Evolutionary conservation across 1,140 invertebrate species (phyloP).

Genomic region (Mamestra configurata): DNA sequence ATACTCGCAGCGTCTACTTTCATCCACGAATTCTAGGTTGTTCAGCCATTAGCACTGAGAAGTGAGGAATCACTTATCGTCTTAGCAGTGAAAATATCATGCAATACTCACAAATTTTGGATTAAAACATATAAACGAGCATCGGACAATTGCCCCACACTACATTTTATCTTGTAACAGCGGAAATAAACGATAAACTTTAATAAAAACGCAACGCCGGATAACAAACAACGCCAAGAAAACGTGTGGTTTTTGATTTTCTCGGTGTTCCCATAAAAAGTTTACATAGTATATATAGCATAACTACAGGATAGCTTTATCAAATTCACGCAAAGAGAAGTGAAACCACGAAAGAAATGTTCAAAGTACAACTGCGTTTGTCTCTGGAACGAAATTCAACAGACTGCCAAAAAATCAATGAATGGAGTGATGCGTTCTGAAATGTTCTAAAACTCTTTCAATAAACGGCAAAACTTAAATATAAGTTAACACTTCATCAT

Average conservation of each 20-base stretch:
- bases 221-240: conserved; percentile 86
- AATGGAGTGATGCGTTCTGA: conserved; percentile 10
- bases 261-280: conserved; percentile 55
- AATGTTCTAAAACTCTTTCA: neutral
- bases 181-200: conserved; percentile 79
- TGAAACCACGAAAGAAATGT: neutral
- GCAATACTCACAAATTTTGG: conserved; percentile 76
- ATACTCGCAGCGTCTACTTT: conserved; percentile 19
- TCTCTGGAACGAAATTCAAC: conserved; percentile 21
- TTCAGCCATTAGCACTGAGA: conserved; percentile 61
- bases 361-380: neutral
- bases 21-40: conserved; percentile 65
- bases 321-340: neutral
- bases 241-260: conserved; percentile 83
- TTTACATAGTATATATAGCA: conserved; percentile 27
- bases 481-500: neutral
- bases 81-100: conserved; percentile 48
- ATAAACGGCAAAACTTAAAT: neutral
- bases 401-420: conserved; percentile 44
- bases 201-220: conserved; percentile 83
- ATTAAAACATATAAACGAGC: conserved; percentile 72
- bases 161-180: conserved; percentile 82
- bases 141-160: conserved; percentile 70
- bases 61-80: conserved; percentile 31
- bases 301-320: conserved; percentile 16